phyloP scores from a whole-genome alignment of 2,888 invertebrate species.

The Nemoura dubitans region DNA sequence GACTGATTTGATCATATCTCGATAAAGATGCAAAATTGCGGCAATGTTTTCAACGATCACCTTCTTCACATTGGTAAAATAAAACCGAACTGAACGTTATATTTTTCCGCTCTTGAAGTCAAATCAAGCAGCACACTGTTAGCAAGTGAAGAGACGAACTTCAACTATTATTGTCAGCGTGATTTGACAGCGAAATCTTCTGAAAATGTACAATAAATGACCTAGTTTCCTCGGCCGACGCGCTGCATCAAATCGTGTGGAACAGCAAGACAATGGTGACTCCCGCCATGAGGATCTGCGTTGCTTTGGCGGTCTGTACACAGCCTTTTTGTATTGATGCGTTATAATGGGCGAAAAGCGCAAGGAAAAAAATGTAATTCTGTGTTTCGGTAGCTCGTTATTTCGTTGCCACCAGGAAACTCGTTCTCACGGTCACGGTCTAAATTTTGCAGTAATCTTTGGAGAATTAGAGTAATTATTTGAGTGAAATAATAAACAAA shows the following conservation, averaged over 20 bases:
- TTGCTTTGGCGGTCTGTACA: neutral
- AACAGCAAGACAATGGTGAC: neutral
- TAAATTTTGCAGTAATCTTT: neutral
- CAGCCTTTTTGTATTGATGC: neutral
- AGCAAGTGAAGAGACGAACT: neutral
- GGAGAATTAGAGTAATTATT: neutral
- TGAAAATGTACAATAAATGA: neutral
- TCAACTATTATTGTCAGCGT: neutral
- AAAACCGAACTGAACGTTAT: neutral
- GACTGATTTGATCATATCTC: neutral
- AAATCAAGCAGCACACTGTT: neutral
- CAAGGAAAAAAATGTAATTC: neutral
- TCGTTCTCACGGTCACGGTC: neutral
- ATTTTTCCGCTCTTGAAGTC: neutral
- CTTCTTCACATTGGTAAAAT: neutral
- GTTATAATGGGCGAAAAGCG: neutral
- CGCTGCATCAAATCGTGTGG: neutral
- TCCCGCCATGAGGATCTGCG: neutral
- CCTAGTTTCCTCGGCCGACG: neutral
- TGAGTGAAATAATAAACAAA: neutral
- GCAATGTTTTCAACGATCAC: neutral
- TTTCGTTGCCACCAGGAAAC: neutral
- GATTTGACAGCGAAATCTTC: conserved; percentile 12
- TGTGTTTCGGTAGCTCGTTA: neutral
- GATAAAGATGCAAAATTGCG: neutral